These are phyloP conservation scores for Nomada fucata DNA, from an alignment of 2,888 invertebrate genomes.

Conservation along the genomic window DNA sequence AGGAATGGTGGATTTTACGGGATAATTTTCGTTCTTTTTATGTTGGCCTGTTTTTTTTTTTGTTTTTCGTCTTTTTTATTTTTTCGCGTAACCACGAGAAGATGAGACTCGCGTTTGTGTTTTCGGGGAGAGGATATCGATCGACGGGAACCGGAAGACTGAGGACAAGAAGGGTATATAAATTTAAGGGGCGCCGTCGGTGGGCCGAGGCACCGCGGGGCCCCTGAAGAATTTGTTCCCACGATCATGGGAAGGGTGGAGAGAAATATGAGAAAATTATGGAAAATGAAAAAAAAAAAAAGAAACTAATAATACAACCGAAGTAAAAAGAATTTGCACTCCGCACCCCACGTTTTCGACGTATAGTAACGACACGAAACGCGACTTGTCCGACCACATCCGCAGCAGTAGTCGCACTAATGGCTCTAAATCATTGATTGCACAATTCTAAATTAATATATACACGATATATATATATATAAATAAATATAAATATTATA, in stretches of 20 bases:
- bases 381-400: conserved; percentile 75
- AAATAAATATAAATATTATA: conserved; percentile 52
- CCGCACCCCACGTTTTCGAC: conserved; percentile 40
- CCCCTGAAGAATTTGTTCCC: not conserved
- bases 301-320: not conserved
- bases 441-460: conserved; percentile 81
- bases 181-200: conserved; percentile 1
- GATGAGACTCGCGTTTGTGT: not conserved
- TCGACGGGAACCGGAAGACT: conserved; percentile 53
- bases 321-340: conserved; percentile 23
- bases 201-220: not conserved
- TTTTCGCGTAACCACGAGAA: not conserved
- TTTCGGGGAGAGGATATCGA: not conserved
- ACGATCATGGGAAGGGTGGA: not conserved
- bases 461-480: conserved; percentile 55
- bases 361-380: conserved; percentile 41
- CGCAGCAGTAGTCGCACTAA: conserved; percentile 79
- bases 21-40: too few relatives aligned
- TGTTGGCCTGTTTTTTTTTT: not conserved
- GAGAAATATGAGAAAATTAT: not conserved
- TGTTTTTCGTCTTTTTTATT: not conserved
- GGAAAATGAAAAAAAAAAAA: not conserved
- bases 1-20: not conserved
- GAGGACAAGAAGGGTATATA: conserved; percentile 42
- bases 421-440: conserved; percentile 79